Conservation (phyloP, 1,140 invertebrate species). For the Teleogryllus occipitalis region DNA sequence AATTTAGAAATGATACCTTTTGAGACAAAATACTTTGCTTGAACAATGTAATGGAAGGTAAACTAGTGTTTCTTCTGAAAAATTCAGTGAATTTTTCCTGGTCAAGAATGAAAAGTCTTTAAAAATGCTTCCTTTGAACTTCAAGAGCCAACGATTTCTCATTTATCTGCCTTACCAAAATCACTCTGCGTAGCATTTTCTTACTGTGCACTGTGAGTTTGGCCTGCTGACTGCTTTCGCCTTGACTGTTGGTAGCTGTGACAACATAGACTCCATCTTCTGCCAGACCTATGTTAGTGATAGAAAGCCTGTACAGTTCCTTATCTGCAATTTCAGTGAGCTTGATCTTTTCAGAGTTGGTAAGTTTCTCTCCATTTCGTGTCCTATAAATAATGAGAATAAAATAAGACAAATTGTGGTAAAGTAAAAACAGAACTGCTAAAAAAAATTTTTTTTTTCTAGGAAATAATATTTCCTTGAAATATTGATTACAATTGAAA, state of each 20-base stretch:
- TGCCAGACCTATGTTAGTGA: slow-evolving; percentile 55
- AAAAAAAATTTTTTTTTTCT: no score
- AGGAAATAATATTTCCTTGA: no score
- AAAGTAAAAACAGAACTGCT: no score
- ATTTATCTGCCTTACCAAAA: no score
- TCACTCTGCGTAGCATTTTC: slow-evolving; percentile 24
- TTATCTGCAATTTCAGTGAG: slow-evolving; percentile 53
- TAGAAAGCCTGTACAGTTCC: slow-evolving; percentile 55
- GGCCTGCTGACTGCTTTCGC: slow-evolving; percentile 59
- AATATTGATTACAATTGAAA: no score
- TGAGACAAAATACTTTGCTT: no score
- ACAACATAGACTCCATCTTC: slow-evolving; percentile 77
- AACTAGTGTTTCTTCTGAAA: no score
- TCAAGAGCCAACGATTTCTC: neutral
- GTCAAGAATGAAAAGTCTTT: no score
- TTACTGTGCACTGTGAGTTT: slow-evolving; percentile 70
- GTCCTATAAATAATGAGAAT: slow-evolving; percentile 36
- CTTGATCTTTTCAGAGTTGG: slow-evolving; percentile 45
- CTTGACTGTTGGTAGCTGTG: slow-evolving; percentile 62
- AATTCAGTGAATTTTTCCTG: no score
- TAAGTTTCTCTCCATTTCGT: slow-evolving; percentile 52
- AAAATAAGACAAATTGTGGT: neutral
- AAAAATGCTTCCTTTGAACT: neutral
- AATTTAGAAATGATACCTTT: no score
- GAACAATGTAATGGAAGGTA: no score